phyloP scores from a whole-genome alignment of 2,113 vertebrate species.

The Trematomus loennbergii region DNA sequence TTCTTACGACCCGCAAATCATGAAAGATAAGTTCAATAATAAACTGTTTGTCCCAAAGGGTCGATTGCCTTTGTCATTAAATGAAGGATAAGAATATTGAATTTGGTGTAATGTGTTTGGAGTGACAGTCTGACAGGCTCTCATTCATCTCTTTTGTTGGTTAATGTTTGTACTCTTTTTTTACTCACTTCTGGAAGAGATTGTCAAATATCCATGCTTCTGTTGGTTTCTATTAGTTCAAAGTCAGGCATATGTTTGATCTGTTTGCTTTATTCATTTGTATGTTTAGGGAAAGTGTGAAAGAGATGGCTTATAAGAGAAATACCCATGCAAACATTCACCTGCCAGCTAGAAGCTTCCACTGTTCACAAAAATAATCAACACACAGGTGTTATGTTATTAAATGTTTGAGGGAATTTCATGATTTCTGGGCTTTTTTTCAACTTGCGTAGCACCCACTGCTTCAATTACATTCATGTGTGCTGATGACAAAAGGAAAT shows the following conservation, averaged over 20 bases:
- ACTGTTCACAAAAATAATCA: background rate
- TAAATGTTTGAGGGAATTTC: background rate
- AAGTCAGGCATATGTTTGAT: background rate
- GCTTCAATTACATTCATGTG: background rate
- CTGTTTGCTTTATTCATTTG: conserved; percentile 1
- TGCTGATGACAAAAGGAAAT: no score
- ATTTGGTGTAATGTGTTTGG: background rate
- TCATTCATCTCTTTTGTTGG: background rate
- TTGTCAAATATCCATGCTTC: background rate
- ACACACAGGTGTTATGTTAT: background rate
- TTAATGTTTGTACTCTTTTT: background rate
- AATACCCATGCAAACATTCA: background rate
- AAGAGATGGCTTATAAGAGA: background rate
- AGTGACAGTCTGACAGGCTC: background rate
- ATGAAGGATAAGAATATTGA: background rate
- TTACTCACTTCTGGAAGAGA: background rate
- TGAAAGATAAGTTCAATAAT: no score
- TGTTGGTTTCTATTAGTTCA: conserved; percentile 9
- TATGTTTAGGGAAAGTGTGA: background rate
- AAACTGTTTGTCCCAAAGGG: background rate
- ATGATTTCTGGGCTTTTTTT: background rate
- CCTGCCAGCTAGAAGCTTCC: background rate
- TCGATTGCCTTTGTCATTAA: background rate
- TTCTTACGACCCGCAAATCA: conserved; percentile 31
- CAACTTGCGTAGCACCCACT: background rate